These are phyloP conservation scores for Aspiorhynchus laticeps DNA, from an alignment of 2,113 vertebrate species.

Conservation along the genomic window DNA sequence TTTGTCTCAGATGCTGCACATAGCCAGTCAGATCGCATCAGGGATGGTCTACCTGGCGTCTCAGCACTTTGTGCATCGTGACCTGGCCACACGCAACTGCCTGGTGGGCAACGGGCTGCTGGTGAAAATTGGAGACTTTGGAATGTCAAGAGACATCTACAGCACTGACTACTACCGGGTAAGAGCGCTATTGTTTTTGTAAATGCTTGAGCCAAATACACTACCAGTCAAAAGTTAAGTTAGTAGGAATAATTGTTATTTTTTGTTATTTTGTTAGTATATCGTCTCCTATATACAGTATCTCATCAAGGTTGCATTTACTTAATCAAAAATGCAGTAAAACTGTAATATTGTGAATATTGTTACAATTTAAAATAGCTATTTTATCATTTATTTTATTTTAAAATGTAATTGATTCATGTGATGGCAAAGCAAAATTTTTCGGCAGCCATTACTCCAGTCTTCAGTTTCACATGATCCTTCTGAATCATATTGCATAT, in stretches of 20 bases:
- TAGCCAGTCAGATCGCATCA: conserved; percentile 93
- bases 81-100: conserved; percentile 97
- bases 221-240: neutral
- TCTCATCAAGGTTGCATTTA: too few species aligned
- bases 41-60: conserved; percentile 97
- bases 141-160: conserved; percentile 98
- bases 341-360: too few species aligned
- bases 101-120: conserved; percentile 92
- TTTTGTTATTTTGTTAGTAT: too few species aligned
- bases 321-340: too few species aligned
- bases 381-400: too few species aligned
- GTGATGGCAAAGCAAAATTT: too few species aligned
- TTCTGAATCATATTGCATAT: too few species aligned
- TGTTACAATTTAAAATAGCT: too few species aligned
- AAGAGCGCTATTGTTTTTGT: conserved; percentile 64
- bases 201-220: neutral
- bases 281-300: too few species aligned
- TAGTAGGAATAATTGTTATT: neutral
- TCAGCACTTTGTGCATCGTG: conserved; percentile 97
- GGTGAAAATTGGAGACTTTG: conserved; percentile 98
- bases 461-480: too few species aligned
- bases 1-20: conserved; percentile 96
- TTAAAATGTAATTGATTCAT: too few species aligned
- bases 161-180: conserved; percentile 99
- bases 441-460: too few species aligned